Evolutionary conservation across 2,888 invertebrate species (phyloP).

Genomic region (Ethmia dodecea): DNA sequence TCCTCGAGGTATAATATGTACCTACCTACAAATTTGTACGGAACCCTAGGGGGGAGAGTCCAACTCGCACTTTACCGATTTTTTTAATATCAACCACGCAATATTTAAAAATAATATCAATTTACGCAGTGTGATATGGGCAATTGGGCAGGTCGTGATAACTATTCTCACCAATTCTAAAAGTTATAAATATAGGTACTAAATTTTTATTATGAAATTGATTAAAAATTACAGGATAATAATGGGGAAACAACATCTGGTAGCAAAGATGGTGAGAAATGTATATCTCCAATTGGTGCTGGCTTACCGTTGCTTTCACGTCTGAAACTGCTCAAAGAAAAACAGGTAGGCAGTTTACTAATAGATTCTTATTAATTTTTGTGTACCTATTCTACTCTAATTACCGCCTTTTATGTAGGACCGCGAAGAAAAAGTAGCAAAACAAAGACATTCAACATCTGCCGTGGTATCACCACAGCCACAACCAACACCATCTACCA

Average conservation of each 20-base stretch:
- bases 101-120: too few species aligned
- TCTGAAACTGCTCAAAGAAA: constrained; percentile 88
- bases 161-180: too few species aligned
- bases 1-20: too few species aligned
- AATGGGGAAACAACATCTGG: constrained; percentile 60
- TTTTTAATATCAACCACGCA: too few species aligned
- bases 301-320: constrained; percentile 88
- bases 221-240: constrained; percentile 58
- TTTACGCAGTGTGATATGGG: too few species aligned
- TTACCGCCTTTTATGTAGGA: constrained; percentile 37
- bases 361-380: background rate
- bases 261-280: constrained; percentile 76
- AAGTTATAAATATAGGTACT: too few species aligned
- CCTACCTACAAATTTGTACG: too few species aligned
- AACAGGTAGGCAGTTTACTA: constrained; percentile 79
- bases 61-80: too few species aligned
- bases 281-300: constrained; percentile 87
- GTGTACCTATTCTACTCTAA: too few species aligned
- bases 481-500: constrained; percentile 79
- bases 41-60: too few species aligned
- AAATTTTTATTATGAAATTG: too few species aligned
- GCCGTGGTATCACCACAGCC: constrained; percentile 58
- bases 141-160: too few species aligned
- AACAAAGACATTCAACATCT: constrained; percentile 59
- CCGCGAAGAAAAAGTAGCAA: constrained; percentile 70